These are phyloP conservation scores for Magallana gigas DNA, from an alignment of 1,140 invertebrate genomes.

Conservation along the genomic window DNA sequence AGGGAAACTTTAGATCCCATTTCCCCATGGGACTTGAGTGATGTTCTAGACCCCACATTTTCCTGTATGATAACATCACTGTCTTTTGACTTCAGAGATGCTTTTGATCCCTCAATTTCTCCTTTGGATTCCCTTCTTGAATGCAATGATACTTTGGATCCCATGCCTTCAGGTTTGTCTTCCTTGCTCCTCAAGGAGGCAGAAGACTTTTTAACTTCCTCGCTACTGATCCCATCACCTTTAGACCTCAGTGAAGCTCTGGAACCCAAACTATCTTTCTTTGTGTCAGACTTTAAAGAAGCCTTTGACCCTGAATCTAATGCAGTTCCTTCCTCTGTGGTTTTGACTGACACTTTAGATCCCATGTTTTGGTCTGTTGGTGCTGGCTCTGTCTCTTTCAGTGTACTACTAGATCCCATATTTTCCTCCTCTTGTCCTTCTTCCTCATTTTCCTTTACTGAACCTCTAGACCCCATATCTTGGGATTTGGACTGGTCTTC, in stretches of 20 bases:
- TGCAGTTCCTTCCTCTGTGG: not conserved
- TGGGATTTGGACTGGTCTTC: slow-evolving; percentile 13
- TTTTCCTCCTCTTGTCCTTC: not conserved
- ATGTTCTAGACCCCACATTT: slow-evolving; percentile 12
- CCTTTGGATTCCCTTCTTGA: slow-evolving; percentile 33
- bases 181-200: not conserved
- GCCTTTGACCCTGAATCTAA: slow-evolving; percentile 43
- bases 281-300: slow-evolving; percentile 37
- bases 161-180: slow-evolving; percentile 39
- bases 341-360: slow-evolving; percentile 17
- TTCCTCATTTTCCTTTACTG: slow-evolving; percentile 29
- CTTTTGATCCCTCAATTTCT: slow-evolving; percentile 36
- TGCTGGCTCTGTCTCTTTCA: not conserved
- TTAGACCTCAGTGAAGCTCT: slow-evolving; percentile 23
- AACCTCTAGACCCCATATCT: slow-evolving; percentile 10
- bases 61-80: slow-evolving; percentile 1
- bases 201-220: not conserved
- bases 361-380: not conserved
- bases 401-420: not conserved
- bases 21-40: slow-evolving; percentile 32
- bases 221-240: not conserved
- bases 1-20: slow-evolving; percentile 31
- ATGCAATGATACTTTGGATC: slow-evolving; percentile 38
- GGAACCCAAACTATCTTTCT: slow-evolving; percentile 33
- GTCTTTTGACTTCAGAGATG: slow-evolving; percentile 11